These are phyloP conservation scores for Heliconius erato DNA, from an alignment of 2,888 invertebrate genomes.

Conservation along the genomic window DNA sequence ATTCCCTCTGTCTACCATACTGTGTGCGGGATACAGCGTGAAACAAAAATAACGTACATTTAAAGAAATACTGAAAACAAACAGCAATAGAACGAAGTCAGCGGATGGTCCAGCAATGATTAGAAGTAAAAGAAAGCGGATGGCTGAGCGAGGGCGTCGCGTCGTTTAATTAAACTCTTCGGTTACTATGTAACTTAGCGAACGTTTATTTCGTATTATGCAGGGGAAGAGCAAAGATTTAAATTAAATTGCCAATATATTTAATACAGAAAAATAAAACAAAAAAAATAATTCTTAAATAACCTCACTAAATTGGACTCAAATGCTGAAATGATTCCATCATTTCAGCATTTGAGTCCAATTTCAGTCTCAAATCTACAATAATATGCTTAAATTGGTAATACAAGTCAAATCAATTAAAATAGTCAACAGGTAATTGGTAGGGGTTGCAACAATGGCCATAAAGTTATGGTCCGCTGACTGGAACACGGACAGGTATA, in stretches of 20 bases:
- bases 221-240: not conserved
- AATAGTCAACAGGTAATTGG: slow-evolving; percentile 59
- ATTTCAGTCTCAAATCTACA: not conserved
- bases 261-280: not conserved
- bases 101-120: not conserved
- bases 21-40: not conserved
- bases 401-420: slow-evolving; percentile 21
- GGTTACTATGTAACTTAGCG: not conserved
- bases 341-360: too few relatives aligned
- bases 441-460: slow-evolving; percentile 69
- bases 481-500: slow-evolving; percentile 62
- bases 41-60: not conserved
- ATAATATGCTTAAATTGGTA: not conserved
- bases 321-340: not conserved
- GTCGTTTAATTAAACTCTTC: slow-evolving; percentile 6
- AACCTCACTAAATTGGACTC: too few relatives aligned
- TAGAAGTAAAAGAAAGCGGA: not conserved
- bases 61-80: not conserved
- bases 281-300: too few relatives aligned
- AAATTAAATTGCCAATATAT: not conserved
- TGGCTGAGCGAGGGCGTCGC: slow-evolving; percentile 8
- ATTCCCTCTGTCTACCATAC: not conserved
- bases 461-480: slow-evolving; percentile 73
- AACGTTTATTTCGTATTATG: not conserved
- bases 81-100: not conserved